Evolutionary conservation across 2,888 invertebrate genomes (phyloP).

Genomic region (Ectemnius cavifrons): DNA sequence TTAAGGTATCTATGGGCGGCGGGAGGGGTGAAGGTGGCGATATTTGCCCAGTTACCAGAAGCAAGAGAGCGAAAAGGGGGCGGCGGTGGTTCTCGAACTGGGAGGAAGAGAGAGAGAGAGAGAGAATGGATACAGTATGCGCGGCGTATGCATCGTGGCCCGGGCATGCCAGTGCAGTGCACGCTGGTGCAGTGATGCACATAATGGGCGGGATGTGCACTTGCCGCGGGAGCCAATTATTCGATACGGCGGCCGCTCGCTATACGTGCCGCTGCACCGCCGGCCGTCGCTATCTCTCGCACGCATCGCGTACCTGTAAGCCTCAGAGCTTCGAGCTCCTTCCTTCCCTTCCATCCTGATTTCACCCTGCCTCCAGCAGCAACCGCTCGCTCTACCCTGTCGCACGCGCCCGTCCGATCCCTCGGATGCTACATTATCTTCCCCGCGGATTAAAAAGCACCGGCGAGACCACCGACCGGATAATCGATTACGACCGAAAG

Average conservation of each 20-base stretch:
- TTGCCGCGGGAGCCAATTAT: slow-evolving; percentile 78
- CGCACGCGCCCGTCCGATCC: neutral
- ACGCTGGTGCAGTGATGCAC: slow-evolving; percentile 74
- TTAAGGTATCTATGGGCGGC: slow-evolving; percentile 39
- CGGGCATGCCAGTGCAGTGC: slow-evolving; percentile 64
- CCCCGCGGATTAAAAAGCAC: slow-evolving; percentile 19
- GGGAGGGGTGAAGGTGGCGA: slow-evolving; percentile 20
- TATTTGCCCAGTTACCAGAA: slow-evolving; percentile 15
- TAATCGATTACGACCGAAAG: slow-evolving; percentile 35
- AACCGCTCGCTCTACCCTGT: slow-evolving; percentile 29
- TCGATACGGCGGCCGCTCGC: slow-evolving; percentile 74
- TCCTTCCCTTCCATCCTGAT: slow-evolving; percentile 53
- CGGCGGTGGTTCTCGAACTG: slow-evolving; percentile 2
- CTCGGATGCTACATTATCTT: slow-evolving; percentile 40
- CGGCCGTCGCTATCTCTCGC: slow-evolving; percentile 68
- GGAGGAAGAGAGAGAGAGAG: slow-evolving; percentile 28
- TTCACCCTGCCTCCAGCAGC: slow-evolving; percentile 24
- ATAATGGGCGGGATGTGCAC: slow-evolving; percentile 77
- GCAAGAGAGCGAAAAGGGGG: neutral
- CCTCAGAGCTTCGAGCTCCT: slow-evolving; percentile 62
- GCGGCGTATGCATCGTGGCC: slow-evolving; percentile 31
- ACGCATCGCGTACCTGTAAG: slow-evolving; percentile 69
- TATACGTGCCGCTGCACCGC: slow-evolving; percentile 62
- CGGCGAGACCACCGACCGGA: slow-evolving; percentile 11
- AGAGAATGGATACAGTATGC: slow-evolving; percentile 13